Base-by-base conservation (phyloP, 2,797 vertebrate genomes). In the Ctenosaura bakeri region DNA sequence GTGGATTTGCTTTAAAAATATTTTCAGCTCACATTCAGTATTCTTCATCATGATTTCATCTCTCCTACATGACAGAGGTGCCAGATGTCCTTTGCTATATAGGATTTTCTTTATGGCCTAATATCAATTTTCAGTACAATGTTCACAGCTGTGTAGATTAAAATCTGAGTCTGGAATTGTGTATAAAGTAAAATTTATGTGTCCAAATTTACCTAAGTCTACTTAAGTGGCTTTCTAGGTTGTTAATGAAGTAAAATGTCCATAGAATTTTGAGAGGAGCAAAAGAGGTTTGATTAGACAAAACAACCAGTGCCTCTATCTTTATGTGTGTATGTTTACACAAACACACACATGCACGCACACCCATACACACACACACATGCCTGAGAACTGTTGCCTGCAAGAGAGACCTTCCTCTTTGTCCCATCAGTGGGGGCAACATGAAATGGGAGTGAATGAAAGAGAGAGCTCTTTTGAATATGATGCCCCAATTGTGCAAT, bases 1-100 rank as follows among this genome's bases (percentile, higher is more conserved):
- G n/a, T 90, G 79, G 62, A 32, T 77, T 87, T 77, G 50, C 38
- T 83, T 90, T 54, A 29, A 54, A 83, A 24, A 22, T 76, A 52
- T 66, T 83, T 83, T 62, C 85, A 66, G 52, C 54, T 56, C 9
- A 35, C 3, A 18, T 64, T 77, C 38, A 87, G 56, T 26, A 38
- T 79, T 62, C 22, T n/a, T 89, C 16, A 80, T 52, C 74, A 79
- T 62, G 42, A 26, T 18, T 38, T 18, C 62, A 54, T 50, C 56
- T 80, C 38, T 8, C 5, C 1, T 26, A 56, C 52, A 62, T 26
- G 42, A 29, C 35, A 50, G 38, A 76, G 16, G 5, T 78, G 29
- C 56, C 74, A 87, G 56, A 64, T 87, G 74, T 66, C 59, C 18
- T 78, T 78, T 78, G 18, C 64, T 62, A 14, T 62, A 78, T 20